Evolutionary conservation across 2,113 vertebrate species (phyloP).

Genomic region (Toxotes chatareus): DNA sequence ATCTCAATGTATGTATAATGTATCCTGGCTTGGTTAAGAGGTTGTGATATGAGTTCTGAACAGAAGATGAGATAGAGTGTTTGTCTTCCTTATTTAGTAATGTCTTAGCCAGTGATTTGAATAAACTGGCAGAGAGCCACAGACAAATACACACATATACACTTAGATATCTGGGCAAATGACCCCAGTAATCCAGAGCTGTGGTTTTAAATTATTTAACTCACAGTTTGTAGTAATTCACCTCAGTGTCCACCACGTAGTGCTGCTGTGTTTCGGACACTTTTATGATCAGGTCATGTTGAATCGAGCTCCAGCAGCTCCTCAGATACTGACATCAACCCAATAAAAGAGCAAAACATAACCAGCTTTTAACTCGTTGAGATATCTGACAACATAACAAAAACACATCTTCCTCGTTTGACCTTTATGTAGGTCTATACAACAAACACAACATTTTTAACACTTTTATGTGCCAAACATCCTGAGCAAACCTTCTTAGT

Average conservation of each 20-base stretch:
- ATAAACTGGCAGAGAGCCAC: constrained; percentile 47
- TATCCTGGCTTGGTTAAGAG: not conserved
- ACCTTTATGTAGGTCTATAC: too few relatives aligned
- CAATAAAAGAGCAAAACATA: not conserved
- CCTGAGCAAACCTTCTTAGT: too few relatives aligned
- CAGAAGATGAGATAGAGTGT: not conserved
- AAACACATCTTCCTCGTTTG: too few relatives aligned
- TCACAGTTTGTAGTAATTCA: not conserved
- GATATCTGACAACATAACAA: too few relatives aligned
- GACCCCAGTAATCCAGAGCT: too few relatives aligned
- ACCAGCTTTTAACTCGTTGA: not conserved
- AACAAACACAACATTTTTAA: too few relatives aligned
- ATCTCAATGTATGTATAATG: not conserved
- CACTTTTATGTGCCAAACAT: too few relatives aligned
- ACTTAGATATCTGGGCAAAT: not conserved
- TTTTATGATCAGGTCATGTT: not conserved
- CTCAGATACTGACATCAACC: not conserved
- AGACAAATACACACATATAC: not conserved
- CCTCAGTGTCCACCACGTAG: constrained; percentile 11
- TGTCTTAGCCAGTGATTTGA: constrained; percentile 29
- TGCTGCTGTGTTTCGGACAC: not conserved
- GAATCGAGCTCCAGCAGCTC: not conserved
- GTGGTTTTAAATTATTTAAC: not conserved
- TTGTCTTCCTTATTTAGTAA: constrained; percentile 71
- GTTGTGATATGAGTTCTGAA: not conserved